Evolutionary conservation across 2,797 vertebrate genomes (phyloP).

Genomic region (Dicrostonyx torquatus): DNA sequence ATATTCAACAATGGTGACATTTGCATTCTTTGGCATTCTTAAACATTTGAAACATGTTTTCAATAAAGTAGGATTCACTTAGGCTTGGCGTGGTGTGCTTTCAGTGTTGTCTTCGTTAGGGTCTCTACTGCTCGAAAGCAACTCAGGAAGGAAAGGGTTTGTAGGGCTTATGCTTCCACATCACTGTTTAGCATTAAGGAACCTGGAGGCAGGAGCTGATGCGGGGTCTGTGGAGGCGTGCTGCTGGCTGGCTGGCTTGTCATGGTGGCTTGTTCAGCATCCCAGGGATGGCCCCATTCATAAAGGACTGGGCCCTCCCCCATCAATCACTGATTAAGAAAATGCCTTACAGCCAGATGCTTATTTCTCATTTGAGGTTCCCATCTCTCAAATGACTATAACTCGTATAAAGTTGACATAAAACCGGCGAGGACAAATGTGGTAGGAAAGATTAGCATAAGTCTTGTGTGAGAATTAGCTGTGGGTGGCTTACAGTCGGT

Average conservation of each 20-base stretch:
- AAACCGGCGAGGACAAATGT: neutral
- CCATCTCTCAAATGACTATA: neutral
- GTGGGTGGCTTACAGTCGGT: too few species aligned
- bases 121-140: too few species aligned
- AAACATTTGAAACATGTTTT: neutral
- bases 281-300: neutral
- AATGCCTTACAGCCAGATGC: neutral
- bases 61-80: neutral
- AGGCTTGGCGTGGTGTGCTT: neutral
- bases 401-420: neutral
- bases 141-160: neutral
- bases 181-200: neutral
- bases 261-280: neutral
- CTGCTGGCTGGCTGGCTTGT: neutral
- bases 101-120: neutral
- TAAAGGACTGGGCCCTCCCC: neutral
- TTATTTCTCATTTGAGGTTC: neutral
- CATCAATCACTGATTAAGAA: neutral
- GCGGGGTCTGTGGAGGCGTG: neutral
- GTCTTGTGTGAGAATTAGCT: neutral
- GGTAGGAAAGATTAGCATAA: neutral
- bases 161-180: neutral
- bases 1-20: neutral
- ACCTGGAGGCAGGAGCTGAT: neutral
- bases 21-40: neutral